These are phyloP conservation scores for Prionace glauca DNA, from an alignment of 2,797 vertebrate genomes.

Conservation along the genomic window DNA sequence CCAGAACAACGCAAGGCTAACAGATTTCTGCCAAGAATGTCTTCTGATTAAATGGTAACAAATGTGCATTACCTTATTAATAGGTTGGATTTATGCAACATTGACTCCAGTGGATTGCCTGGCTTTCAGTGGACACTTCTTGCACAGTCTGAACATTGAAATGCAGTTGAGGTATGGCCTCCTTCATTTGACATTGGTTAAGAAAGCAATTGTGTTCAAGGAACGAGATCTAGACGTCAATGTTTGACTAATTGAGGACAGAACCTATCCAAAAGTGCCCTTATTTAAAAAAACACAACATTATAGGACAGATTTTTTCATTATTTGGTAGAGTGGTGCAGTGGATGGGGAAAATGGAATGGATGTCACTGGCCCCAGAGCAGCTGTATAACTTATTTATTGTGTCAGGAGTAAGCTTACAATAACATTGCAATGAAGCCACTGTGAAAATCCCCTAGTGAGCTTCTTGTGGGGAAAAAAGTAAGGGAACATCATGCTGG, in stretches of 20 bases:
- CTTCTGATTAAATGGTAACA: constrained; percentile 2
- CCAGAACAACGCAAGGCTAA: neutral
- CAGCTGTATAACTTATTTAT: no score
- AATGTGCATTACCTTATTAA: neutral
- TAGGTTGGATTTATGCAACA: constrained; percentile 97
- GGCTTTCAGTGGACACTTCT: constrained; percentile 91
- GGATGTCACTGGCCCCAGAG: no score
- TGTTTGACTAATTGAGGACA: neutral
- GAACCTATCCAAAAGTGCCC: neutral
- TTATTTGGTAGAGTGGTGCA: no score
- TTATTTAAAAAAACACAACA: neutral
- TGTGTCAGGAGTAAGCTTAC: no score
- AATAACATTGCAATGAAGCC: no score
- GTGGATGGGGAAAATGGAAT: no score
- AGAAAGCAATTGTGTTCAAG: neutral
- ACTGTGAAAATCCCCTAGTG: no score
- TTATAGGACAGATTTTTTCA: no score
- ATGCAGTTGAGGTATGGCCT: constrained; percentile 91
- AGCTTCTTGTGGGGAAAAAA: no score
- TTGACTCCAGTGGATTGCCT: constrained; percentile 94
- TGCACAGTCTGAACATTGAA: constrained; percentile 92
- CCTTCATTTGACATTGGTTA: neutral
- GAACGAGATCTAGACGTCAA: neutral
- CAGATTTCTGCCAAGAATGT: neutral
- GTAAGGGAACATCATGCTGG: no score